Evolutionary conservation across 23 tunicate species (phyloP).

Genomic region (Clavelina lepadiformis): DNA sequence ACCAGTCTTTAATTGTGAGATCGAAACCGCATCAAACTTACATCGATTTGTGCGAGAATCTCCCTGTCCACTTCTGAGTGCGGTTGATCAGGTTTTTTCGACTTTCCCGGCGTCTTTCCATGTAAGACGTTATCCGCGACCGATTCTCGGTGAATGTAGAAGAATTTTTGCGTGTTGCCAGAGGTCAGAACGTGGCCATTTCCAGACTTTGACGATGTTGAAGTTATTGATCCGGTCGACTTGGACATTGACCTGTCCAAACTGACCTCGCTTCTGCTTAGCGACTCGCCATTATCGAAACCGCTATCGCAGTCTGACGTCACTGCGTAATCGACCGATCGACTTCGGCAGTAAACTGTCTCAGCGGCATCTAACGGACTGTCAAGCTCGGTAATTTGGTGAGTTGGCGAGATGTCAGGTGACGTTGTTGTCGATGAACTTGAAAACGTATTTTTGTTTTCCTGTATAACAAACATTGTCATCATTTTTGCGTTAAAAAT

Average conservation of each 20-base stretch:
- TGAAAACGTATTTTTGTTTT: too few relatives aligned
- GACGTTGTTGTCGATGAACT: too few relatives aligned
- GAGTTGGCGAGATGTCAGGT: too few relatives aligned
- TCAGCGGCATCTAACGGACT: too few relatives aligned
- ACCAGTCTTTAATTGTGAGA: not conserved
- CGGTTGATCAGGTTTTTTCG: not conserved
- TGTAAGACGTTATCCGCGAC: not conserved
- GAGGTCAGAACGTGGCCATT: not conserved
- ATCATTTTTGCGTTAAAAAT: too few relatives aligned
- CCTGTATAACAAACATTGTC: too few relatives aligned
- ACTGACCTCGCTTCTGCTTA: conserved; percentile 57
- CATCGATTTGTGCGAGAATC: conserved; percentile 22
- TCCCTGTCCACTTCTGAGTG: not conserved
- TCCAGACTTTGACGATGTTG: conserved; percentile 15
- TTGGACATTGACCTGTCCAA: conserved; percentile 37
- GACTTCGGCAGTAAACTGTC: too few relatives aligned
- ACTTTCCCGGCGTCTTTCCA: too few relatives aligned
- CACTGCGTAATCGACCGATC: conserved; percentile 35
- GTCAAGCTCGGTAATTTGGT: too few relatives aligned
- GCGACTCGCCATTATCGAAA: conserved; percentile 56
- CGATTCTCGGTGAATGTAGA: not conserved
- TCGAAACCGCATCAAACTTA: not conserved
- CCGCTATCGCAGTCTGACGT: conserved; percentile 75
- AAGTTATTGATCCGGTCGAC: conserved; percentile 49
- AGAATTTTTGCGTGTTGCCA: not conserved